phyloP scores from a whole-genome alignment of 2,888 invertebrate genomes.

The Thereva nobilitata region DNA sequence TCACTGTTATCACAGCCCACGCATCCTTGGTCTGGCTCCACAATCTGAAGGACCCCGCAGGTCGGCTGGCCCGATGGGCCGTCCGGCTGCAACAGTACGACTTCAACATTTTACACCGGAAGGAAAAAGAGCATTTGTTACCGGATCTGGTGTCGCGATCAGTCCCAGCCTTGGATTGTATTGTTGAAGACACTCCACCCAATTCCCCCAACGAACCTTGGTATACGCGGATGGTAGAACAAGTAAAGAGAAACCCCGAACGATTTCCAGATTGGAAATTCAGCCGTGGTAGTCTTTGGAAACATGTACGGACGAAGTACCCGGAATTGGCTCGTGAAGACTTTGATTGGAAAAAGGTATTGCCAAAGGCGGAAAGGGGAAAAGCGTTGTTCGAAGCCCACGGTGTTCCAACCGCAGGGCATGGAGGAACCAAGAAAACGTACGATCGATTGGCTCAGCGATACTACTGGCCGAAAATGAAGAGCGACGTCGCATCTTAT shows the following conservation, averaged over 20 bases:
- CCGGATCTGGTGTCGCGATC: conserved; percentile 17
- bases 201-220: not conserved
- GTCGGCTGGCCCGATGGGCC: conserved; percentile 37
- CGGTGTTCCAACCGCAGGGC: not conserved
- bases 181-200: not conserved
- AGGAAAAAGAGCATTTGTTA: conserved; percentile 33
- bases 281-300: not conserved
- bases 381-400: not conserved
- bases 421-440: not conserved
- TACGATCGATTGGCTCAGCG: not conserved
- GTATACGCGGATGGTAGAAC: not conserved
- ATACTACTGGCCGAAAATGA: conserved; percentile 9
- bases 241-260: not conserved
- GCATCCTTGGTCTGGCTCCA: conserved; percentile 40
- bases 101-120: conserved; percentile 29
- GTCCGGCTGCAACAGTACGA: conserved; percentile 33
- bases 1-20: conserved; percentile 38
- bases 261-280: conserved; percentile 4
- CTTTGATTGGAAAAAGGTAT: conserved; percentile 2
- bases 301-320: not conserved
- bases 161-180: not conserved
- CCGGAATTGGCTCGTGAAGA: not conserved
- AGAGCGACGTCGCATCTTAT: conserved; percentile 1
- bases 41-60: conserved; percentile 34
- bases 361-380: not conserved